A percentile compares a stretch with the other conserved stretches of the same genome.
Conservation (phyloP, 1,140 invertebrate species). For the Delia radicum region DNA sequence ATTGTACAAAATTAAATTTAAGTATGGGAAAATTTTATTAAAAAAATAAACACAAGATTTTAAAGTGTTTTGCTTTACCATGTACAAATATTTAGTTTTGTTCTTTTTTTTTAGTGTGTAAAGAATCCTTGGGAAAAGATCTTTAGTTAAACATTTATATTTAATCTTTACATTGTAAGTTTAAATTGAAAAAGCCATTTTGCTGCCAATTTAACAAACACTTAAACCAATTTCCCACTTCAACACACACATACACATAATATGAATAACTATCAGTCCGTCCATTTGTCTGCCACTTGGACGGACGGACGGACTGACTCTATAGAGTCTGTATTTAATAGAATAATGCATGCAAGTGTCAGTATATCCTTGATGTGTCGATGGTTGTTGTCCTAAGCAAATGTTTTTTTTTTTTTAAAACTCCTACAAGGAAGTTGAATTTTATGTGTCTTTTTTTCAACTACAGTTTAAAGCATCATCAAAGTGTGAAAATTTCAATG, state of each 20-base stretch:
- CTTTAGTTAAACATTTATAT: too few species aligned
- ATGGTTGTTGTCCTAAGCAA: slow-evolving; percentile 29
- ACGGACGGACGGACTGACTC: neutral
- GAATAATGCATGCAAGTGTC: slow-evolving; percentile 28
- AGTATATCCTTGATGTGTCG: slow-evolving; percentile 29
- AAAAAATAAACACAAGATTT: neutral
- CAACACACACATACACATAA: slow-evolving; percentile 46
- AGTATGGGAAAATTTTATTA: neutral
- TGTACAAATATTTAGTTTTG: too few species aligned
- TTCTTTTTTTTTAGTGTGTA: too few species aligned
- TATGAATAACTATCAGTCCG: neutral
- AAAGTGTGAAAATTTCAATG: slow-evolving; percentile 56
- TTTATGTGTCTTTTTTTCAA: neutral
- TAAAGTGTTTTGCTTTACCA: too few species aligned
- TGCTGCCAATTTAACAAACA: slow-evolving; percentile 56
- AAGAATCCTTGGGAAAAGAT: too few species aligned
- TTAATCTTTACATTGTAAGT: slow-evolving; percentile 34
- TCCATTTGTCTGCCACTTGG: neutral
- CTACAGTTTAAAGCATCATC: slow-evolving; percentile 25
- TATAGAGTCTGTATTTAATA: slow-evolving; percentile 18
- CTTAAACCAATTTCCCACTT: slow-evolving; percentile 56
- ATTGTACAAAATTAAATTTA: neutral
- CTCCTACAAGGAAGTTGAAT: neutral
- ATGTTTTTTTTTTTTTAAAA: slow-evolving; percentile 29
- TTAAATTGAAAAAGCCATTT: slow-evolving; percentile 56